Evolutionary conservation across 2,888 invertebrate species (phyloP), one percentile per base, ranked within the genome.

Genomic region (Thymelicus acteon): DNA sequence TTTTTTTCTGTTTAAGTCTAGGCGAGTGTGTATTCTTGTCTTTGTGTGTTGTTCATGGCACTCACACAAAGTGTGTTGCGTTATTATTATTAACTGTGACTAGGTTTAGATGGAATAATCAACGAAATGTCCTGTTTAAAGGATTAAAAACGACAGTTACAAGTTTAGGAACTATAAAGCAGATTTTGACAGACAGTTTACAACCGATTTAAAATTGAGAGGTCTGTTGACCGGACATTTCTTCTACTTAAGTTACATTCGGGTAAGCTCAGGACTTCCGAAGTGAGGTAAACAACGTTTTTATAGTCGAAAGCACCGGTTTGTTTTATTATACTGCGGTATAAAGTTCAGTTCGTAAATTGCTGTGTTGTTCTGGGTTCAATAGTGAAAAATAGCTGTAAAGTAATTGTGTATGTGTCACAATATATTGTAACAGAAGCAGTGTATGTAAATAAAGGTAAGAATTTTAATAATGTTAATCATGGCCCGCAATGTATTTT

Each of bases 211-310:
- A 39, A 58, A 63, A 48, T 63, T 69, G 48, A 69, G 48, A 69
- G 57, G 69, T 69, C 69, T 49, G 58, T 63, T 69, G 69, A 63
- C 69, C 69, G 63, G n/a, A 52, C 13, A 31, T 63, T 37, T 24
- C 13, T 54, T 12, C 24, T 19, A 47, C 13, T 13, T 44, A 7
- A 0, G 62, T 48, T 15, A 37, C 47, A 58, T 58, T 64, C 69
- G 63, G 58, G 62, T 67, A 39, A 63, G 60, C 64, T 69, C 63
- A 69, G 48, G 69, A 69, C 69, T 69, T 69, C 69, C 69, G 69
- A 69, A 69, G 48, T 69, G 69, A 69, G 63, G 69, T 69, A 69
- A 69, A 69, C 69, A 69, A 58, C 52, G 62, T 6, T 63, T 63
- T 70, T 70, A 64, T 70, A 62, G 63, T 37, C 58, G 58, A 48